These are phyloP conservation scores for Neoarius graeffei DNA, from an alignment of 2,113 vertebrate genomes.

Conservation along the genomic window DNA sequence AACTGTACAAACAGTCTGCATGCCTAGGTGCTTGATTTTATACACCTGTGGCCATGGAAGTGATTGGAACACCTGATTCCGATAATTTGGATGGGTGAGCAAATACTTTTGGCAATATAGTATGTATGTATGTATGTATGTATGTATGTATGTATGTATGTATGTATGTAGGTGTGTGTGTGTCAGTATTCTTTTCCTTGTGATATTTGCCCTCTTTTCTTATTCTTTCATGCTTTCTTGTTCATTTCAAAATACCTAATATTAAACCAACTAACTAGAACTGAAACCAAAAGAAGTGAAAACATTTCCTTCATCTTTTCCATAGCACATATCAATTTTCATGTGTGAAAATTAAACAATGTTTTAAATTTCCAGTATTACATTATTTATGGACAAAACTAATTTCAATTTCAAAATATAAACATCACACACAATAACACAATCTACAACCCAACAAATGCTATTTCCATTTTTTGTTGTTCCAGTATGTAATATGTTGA, in stretches of 20 bases:
- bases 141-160: too few relatives aligned
- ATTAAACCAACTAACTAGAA: neutral
- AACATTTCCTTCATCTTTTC: neutral
- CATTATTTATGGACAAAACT: neutral
- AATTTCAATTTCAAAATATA: neutral
- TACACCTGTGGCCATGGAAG: too few relatives aligned
- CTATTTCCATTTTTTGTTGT: neutral
- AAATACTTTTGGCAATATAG: too few relatives aligned
- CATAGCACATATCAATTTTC: too few relatives aligned
- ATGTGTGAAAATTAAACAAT: neutral
- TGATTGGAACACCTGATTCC: too few relatives aligned
- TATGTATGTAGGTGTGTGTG: too few relatives aligned
- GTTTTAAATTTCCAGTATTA: neutral
- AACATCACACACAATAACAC: neutral
- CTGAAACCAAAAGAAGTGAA: neutral
- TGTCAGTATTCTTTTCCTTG: conserved; percentile 15
- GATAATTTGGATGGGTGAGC: too few relatives aligned
- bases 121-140: too few relatives aligned
- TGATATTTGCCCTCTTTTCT: neutral
- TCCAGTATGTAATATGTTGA: neutral
- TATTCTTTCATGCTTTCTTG: neutral
- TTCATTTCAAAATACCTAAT: neutral
- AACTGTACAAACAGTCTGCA: too few relatives aligned
- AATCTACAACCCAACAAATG: neutral
- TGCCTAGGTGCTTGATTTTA: too few relatives aligned